Base-by-base conservation (phyloP, 2,888 invertebrate genomes). In the Ametastegia equiseti region DNA sequence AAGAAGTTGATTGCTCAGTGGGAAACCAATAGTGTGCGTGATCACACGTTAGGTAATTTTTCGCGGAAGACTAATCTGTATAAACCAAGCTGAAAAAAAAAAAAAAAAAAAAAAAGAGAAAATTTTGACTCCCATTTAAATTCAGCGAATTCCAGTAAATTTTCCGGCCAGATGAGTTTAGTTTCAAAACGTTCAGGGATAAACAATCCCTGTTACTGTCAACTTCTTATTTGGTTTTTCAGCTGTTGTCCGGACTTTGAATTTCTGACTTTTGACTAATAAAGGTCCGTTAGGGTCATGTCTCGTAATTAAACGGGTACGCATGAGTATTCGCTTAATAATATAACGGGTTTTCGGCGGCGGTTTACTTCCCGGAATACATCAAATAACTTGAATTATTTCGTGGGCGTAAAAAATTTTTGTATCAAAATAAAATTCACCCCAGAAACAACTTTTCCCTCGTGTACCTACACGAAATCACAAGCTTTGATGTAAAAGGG, bases 231-330 rank as follows among this genome's bases (percentile, higher is more conserved):
- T 63, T 63, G 33, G 63, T 63, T 63, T 63, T 63, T 39, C 39
- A n/a, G n/a, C n/a, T 36, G 42, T 42, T 13, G 13, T 11, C 39
- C 39, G 19, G 19, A 42, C 23, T 69, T 42, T 11, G 23, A 45
- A 36, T 42, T 69, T 23, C 39, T 36, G 19, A n/a, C 23, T 69
- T 69, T 69, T 42, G n/a, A 23, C 39, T 39, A 5, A 69, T 39
- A 39, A 36, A 67, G 42, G 67, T 42, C 39, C 39, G 69, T 13
- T 23, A 42, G 69, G 69, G 39, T 69, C n/a, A 27, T 19, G 69
- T 69, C 69, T 69, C 39, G 69, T 69, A 42, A 69, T 69, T 69
- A 69, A 23, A n/a, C 69, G 47, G 45, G 39, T 39, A 45, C 30
- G 47, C 30, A 71, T n/a, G 45, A 7, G 42, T 13, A 30, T 71